A percentile compares a stretch with the other conserved stretches of the same genome.
These are phyloP conservation scores for Caenorhabditis inopinata DNA, from an alignment of 1,140 invertebrate species.

Conservation along the genomic window DNA sequence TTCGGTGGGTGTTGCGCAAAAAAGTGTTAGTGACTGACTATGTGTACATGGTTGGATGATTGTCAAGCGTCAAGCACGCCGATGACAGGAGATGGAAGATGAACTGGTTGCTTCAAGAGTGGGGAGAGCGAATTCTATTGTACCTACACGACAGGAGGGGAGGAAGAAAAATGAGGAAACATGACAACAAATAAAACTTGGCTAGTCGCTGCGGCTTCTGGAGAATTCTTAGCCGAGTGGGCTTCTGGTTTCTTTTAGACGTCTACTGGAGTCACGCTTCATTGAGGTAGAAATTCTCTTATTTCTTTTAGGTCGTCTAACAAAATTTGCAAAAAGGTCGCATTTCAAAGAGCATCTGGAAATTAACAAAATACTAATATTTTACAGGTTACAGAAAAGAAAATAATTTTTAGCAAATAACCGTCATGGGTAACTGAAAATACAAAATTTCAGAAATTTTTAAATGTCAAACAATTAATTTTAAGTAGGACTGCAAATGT, in stretches of 20 bases:
- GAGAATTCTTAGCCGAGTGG: not conserved
- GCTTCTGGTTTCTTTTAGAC: not conserved
- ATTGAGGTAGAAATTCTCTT: too few species aligned
- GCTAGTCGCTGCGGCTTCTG: not conserved
- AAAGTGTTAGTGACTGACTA: constrained; percentile 23
- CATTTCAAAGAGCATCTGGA: too few species aligned
- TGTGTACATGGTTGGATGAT: constrained; percentile 34
- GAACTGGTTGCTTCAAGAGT: constrained; percentile 4
- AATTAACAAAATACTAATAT: too few species aligned
- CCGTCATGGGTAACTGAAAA: too few species aligned
- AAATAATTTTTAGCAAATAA: too few species aligned
- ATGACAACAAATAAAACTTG: constrained; percentile 25
- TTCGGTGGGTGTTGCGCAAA: not conserved
- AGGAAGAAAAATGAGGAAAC: too few species aligned
- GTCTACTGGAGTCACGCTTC: not conserved
- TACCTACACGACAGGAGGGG: not conserved
- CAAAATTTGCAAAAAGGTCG: too few species aligned
- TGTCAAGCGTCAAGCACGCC: constrained; percentile 17
- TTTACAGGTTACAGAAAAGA: too few species aligned
- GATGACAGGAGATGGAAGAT: not conserved
- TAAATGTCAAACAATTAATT: too few species aligned
- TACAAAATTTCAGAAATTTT: too few species aligned
- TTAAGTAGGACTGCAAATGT: too few species aligned
- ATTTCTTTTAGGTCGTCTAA: too few species aligned
- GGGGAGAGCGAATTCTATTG: not conserved